Base-by-base conservation (phyloP, 2,113 vertebrate species). In the Callopanchax toddi region DNA sequence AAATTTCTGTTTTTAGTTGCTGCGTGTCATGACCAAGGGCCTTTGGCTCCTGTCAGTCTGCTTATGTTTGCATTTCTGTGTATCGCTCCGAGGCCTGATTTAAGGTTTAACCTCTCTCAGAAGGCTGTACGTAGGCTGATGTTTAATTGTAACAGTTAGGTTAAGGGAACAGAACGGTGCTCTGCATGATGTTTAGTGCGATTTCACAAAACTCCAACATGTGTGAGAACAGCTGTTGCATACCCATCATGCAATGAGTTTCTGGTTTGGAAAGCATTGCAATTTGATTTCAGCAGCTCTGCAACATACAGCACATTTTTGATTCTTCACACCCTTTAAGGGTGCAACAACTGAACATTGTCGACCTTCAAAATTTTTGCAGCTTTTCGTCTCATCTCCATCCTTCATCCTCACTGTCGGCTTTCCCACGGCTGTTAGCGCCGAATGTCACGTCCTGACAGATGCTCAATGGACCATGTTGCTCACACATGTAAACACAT, bases 191-290 rank as follows among this genome's bases (percentile, higher is more conserved):
- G n/a, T 51, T 60, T 8, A 10, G 22, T 37, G 0, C 25, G 3
- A 2, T 12, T 42, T 29, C 21, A 0, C 16, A 37, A 32, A 39
- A 22, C 39, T 32, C 25, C 1, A 25, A 45, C 1, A 2, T 40
- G 63, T 67, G 49, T 54, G 23, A 42, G 51, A 81, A 74, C 79
- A 79, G 70, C 78, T 75, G 72, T 23, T n/a, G 58, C 72, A 82
- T 85, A 66, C 74, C 68, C 78, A 57, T 64, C 83, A 84, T 86
- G 64, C 83, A 83, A 63, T 34, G 70, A 56, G 21, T 68, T 61
- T 67, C 60, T n/a, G 0, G 60, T 79, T 63, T 50, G 40, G 64
- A 57, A 48, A 65, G 16, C 42, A 36, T 8, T 54, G 17, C 55
- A 8, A 3, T 40, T 16, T 34, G 18, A 18, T 54, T 56, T 71